These are phyloP conservation scores for Exephanes ischioxanthus DNA, from an alignment of 2,888 invertebrate genomes.

Conservation along the genomic window DNA sequence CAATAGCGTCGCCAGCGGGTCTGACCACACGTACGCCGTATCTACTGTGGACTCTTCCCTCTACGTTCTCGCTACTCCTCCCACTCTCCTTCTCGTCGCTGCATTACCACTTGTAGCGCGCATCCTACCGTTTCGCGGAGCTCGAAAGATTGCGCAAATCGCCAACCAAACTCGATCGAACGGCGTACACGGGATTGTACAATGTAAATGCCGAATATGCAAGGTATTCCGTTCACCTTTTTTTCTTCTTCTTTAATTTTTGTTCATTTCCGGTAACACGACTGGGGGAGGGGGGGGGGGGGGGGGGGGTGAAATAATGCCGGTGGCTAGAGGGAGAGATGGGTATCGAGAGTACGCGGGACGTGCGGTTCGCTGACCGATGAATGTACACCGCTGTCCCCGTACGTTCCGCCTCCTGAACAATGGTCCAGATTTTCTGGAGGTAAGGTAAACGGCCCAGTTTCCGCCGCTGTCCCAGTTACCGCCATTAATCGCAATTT, in stretches of 20 bases:
- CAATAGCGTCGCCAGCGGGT: constrained; percentile 59
- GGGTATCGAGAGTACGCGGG: constrained; percentile 2
- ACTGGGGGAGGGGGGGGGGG: too few relatives aligned
- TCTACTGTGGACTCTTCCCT: constrained; percentile 55
- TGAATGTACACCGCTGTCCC: constrained; percentile 26
- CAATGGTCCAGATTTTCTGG: constrained; percentile 47
- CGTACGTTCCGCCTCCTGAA: neutral
- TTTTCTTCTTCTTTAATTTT: neutral
- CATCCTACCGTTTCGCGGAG: constrained; percentile 6
- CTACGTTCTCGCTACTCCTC: constrained; percentile 26
- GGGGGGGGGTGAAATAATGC: neutral
- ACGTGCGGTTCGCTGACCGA: constrained; percentile 48
- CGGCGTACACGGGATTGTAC: constrained; percentile 10
- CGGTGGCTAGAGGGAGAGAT: neutral
- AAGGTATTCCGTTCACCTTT: neutral
- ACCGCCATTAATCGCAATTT: too few relatives aligned
- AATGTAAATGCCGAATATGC: constrained; percentile 14
- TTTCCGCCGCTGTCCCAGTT: too few relatives aligned
- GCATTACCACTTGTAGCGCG: constrained; percentile 64
- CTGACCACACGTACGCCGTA: constrained; percentile 66
- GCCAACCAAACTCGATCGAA: constrained; percentile 42
- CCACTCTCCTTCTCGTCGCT: constrained; percentile 5
- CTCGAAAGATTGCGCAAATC: constrained; percentile 49
- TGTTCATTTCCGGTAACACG: constrained; percentile 3
- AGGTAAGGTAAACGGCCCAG: too few relatives aligned